Conservation (phyloP, 2,113 vertebrate genomes). For the Prionailurus bengalensis region DNA sequence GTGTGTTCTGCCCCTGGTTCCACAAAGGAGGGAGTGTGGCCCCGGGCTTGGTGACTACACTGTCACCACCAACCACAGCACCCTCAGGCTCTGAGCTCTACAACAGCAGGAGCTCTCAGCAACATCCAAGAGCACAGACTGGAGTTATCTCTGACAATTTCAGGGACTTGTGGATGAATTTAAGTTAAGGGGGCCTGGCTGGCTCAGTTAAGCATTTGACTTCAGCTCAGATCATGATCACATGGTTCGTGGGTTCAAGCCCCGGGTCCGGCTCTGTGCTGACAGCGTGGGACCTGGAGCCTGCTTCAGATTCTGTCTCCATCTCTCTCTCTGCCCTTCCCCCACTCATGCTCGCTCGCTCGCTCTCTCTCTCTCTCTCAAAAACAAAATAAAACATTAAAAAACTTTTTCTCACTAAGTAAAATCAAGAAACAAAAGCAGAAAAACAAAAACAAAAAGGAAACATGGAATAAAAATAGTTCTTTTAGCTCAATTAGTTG, state of each 20-base stretch:
- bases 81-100: rapidly evolving
- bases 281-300: too few species aligned
- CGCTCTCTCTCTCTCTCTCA: too few species aligned
- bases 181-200: neutral
- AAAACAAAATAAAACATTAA: too few species aligned
- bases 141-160: neutral
- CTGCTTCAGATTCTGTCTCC: too few species aligned
- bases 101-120: neutral
- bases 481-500: neutral
- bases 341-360: too few species aligned
- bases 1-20: neutral
- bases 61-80: neutral
- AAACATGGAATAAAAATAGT: neutral
- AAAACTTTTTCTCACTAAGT: neutral
- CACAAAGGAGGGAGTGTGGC: neutral
- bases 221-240: too few species aligned
- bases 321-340: too few species aligned
- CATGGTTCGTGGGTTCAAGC: too few species aligned
- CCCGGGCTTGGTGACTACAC: neutral
- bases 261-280: too few species aligned
- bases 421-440: neutral
- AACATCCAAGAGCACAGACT: neutral
- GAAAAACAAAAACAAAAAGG: neutral
- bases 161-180: neutral
- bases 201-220: too few species aligned